A percentile compares a stretch with the other conserved stretches of the same genome.
Evolutionary conservation across 2,113 vertebrate genomes (phyloP).

Genomic region (Hippocampus guttulatus): DNA sequence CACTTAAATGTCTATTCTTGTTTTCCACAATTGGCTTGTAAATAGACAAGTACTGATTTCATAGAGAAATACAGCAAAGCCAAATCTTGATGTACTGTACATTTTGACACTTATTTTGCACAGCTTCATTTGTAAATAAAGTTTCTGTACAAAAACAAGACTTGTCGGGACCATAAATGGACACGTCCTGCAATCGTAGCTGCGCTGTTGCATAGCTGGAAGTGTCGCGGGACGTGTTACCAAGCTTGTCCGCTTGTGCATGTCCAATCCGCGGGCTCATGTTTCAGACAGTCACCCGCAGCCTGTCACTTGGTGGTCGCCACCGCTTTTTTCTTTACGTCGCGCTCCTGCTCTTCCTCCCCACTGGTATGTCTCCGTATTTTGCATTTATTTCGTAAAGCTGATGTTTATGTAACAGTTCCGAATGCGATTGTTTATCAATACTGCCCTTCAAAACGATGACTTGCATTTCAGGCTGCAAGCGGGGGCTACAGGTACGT

Average conservation of each 20-base stretch:
- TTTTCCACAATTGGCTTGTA: not conserved
- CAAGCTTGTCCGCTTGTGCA: conserved; percentile 3
- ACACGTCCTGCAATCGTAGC: not conserved
- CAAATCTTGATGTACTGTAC: not conserved
- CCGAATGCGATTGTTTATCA: not conserved
- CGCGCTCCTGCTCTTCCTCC: not conserved
- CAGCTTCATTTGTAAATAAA: not conserved
- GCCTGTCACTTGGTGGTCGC: not conserved
- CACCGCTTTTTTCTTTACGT: not conserved
- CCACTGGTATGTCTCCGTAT: conserved; percentile 1
- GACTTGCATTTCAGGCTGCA: not conserved
- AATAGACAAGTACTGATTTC: no score
- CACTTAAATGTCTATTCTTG: not conserved
- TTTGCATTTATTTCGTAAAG: not conserved
- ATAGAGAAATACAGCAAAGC: not conserved
- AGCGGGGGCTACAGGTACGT: not conserved
- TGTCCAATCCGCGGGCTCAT: not conserved
- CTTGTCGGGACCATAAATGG: conserved; percentile 6
- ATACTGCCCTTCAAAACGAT: not conserved
- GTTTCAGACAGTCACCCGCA: not conserved
- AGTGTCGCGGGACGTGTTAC: conserved; percentile 3
- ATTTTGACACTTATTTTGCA: not conserved
- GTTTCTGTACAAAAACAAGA: not conserved
- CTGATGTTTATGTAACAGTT: not conserved
- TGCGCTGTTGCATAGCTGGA: not conserved